Evolutionary conservation across 2,888 invertebrate species (phyloP), one percentile per base, ranked within the genome.

Genomic region (Alloplasta piceator): DNA sequence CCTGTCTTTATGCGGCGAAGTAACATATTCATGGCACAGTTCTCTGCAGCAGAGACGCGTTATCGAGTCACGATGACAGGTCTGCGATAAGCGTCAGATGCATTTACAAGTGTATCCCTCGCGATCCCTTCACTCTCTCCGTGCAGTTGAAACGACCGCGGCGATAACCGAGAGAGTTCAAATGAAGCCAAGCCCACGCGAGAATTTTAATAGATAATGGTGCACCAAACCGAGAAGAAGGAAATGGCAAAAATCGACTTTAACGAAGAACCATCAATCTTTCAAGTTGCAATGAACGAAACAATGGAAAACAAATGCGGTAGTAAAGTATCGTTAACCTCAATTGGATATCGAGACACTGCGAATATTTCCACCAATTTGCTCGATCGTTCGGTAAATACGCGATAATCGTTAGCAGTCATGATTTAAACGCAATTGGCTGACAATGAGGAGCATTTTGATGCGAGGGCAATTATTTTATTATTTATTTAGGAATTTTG

Each of bases 31-130:
- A 9, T 16, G 60, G 63, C 63, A 64, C 60, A 63, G 55, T 36
- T 52, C 55, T 56, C 9, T n/a, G n/a, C n/a, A n/a, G n/a, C n/a
- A n/a, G 70, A 70, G 75, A 75, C 70, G 71, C 76, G 71, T 67
- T 76, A 76, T 80, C 74, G 12, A 70, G 56, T 46, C 9, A 16
- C 41, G n/a, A 50, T 10, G 56, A 39, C 16, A 5, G 77, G 36
- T 38, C 48, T 55, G 52, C 61, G 75, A 76, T 76, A 72, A 72
- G 66, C 7, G 36, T 26, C 55, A 38, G 14, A n/a, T n/a, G n/a
- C n/a, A n/a, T n/a, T n/a, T n/a, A n/a, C n/a, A n/a, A 26, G 7
- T 52, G 50, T 63, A 80, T 74, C 70, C 50, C 9, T 58, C 6
- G 50, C 52, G 55, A 55, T 38, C 55, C 55, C 58, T 36, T 14